Base-by-base conservation (phyloP, 2,797 vertebrate species). In the Remorina albescens region DNA sequence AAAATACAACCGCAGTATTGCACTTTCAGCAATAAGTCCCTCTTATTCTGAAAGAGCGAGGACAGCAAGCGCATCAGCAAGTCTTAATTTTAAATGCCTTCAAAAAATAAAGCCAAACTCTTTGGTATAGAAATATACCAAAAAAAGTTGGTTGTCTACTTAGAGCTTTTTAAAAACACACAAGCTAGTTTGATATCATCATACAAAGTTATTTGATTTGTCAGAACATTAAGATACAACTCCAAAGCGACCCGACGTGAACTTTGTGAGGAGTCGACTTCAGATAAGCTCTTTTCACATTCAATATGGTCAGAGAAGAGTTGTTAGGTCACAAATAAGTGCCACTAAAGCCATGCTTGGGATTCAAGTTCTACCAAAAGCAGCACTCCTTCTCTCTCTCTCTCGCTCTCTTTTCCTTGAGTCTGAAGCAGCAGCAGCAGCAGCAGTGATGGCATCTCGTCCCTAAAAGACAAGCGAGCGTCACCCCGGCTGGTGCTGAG, bases 241-340 rank as follows among this genome's bases (percentile, higher is more conserved):
- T 94, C 95, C 79, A 47, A 90, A 90, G 90, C 30, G 72, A 90
- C 84, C 76, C 66, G 25, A 61, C 57, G 34, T 72, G 76, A 89
- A 76, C 72, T 80, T 95, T 88, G 93, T 92, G 0, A 91, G 94
- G 95, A 89, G 95, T 94, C 91, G 88, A 90, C 95, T 95, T 96
- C 92, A 81, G 95, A 95, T 90, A 90, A 92, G 94, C 96, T 92
- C 83, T 91, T 92, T 92, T 95, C 96, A 98, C 97, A 99, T 98
- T 99, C 97, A 98, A 95, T 97, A 96, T 95, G 95, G 96, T 98
- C 98, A 96, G 96, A 96, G 92, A 90, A 90, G 88, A 88, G 91
- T 83, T 71, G 85, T 86, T 78, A 72, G 77, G 88, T 93, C 86
- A 89, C 84, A 85, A 78, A 66, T 81, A 87, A 90, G 85, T 84